Conservation (phyloP, 2,888 invertebrate genomes). For the Tanypteryx hageni region DNA sequence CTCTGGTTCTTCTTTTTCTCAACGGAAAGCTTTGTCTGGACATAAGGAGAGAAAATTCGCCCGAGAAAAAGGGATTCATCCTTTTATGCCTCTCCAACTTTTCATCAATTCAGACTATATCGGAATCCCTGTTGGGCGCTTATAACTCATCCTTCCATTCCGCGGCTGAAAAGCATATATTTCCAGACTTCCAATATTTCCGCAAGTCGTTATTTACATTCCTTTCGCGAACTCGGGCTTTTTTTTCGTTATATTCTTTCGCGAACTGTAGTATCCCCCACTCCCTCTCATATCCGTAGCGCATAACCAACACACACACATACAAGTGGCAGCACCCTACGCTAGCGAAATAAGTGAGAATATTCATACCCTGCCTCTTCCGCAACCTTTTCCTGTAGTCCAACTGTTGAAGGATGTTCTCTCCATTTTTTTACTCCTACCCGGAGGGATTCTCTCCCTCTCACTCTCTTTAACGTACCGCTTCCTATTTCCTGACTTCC, state of each 20-base stretch:
- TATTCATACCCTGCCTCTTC: conserved; percentile 12
- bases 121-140: background rate
- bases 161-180: background rate
- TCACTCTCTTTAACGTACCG: background rate
- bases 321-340: background rate
- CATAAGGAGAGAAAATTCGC: background rate
- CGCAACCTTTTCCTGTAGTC: background rate
- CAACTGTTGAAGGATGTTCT: background rate
- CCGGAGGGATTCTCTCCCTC: background rate
- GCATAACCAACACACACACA: background rate
- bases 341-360: background rate
- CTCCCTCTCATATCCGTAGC: background rate
- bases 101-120: background rate
- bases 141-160: background rate
- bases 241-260: background rate
- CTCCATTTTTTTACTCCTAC: background rate
- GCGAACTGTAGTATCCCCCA: too few relatives aligned
- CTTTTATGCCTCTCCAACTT: background rate
- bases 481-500: background rate
- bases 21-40: background rate
- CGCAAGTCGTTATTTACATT: background rate
- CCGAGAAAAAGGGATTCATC: background rate
- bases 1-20: background rate
- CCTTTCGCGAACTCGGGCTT: background rate
- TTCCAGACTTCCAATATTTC: background rate